Evolutionary conservation across 2,888 invertebrate species (phyloP), one percentile per base, ranked within the genome.

Genomic region (Scaptodrosophila latifasciaeformis): DNA sequence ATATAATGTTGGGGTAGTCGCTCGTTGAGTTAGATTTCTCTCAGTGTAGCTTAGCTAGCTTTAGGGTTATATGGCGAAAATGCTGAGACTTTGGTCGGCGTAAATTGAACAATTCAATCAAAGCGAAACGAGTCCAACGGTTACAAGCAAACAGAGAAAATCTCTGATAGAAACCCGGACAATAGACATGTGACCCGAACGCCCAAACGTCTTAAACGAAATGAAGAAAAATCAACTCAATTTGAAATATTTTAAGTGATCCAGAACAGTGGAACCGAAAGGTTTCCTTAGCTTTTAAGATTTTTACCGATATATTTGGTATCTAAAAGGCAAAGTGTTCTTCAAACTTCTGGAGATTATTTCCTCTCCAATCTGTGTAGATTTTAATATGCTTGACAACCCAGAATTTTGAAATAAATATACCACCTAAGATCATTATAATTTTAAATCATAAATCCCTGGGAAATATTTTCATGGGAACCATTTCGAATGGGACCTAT

Each of bases 81-180:
- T 43, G 45, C 9, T 15, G 15, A 13, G 18, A 18, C 15, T 30
- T 40, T 12, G 37, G 34, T 57, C 59, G 51, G 60, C 44, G 58
- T 70, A 75, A 79, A 70, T 79, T 74, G 69, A 72, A 76, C 66
- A 76, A 77, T 70, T 76, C 65, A 76, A 77, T 72, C 70, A 59
- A 50, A 64, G 45, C 55, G 47, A 62, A 65, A 59, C 63, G n/a
- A n/a, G n/a, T n/a, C n/a, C 46, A 46, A 52, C 51, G 52, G 47
- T 54, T 54, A 44, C 44, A 18, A 30, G 7, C n/a, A 34, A 34
- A 40, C 40, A 40, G 10, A 21, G 40, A 40, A 3, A 31, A 2
- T 40, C n/a, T 10, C 21, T 5, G 5, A 34, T 34, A 10, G 4
- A 34, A 15, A 17, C 24, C 2, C 24, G 19, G 12, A 24, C 13